These are phyloP conservation scores for Alloscopus bannaensis DNA, from an alignment of 2,888 invertebrate species.

Conservation along the genomic window DNA sequence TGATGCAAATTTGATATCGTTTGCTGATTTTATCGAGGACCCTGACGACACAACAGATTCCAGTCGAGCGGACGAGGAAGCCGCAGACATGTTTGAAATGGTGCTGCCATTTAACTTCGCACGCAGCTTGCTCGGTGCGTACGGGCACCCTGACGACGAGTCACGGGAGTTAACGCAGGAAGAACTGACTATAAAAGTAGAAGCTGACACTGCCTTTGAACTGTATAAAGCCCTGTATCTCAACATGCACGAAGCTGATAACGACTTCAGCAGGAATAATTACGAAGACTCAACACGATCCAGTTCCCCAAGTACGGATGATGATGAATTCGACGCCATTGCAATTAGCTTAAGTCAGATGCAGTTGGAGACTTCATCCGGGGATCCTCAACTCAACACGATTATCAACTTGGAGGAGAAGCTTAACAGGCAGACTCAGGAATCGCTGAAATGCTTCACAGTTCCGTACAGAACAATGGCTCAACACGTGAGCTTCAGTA, in stretches of 20 bases:
- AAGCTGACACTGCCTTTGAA: slow-evolving; percentile 42
- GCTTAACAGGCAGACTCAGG: slow-evolving; percentile 23
- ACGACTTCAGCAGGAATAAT: neutral
- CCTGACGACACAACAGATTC: slow-evolving; percentile 67
- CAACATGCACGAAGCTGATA: slow-evolving; percentile 48
- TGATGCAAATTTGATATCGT: slow-evolving; percentile 1
- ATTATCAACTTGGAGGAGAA: slow-evolving; percentile 48
- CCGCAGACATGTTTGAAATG: slow-evolving; percentile 33
- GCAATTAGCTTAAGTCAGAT: slow-evolving; percentile 47
- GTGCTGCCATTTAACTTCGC: slow-evolving; percentile 42
- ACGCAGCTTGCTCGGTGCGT: slow-evolving; percentile 62
- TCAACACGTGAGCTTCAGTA: slow-evolving; percentile 48
- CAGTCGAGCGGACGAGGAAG: slow-evolving; percentile 23
- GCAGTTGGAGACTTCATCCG: slow-evolving; percentile 34
- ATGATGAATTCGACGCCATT: slow-evolving; percentile 50
- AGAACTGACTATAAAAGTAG: slow-evolving; percentile 26
- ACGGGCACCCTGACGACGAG: slow-evolving; percentile 48
- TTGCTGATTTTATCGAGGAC: neutral
- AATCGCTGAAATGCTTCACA: neutral
- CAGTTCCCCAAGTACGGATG: slow-evolving; percentile 13
- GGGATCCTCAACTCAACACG: slow-evolving; percentile 25
- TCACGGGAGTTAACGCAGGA: slow-evolving; percentile 8
- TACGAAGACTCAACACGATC: slow-evolving; percentile 26
- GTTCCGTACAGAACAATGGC: slow-evolving; percentile 56
- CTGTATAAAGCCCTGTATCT: slow-evolving; percentile 38